phyloP scores from a whole-genome alignment of 2,113 vertebrate genomes.

The Leptobrachium leishanense region DNA sequence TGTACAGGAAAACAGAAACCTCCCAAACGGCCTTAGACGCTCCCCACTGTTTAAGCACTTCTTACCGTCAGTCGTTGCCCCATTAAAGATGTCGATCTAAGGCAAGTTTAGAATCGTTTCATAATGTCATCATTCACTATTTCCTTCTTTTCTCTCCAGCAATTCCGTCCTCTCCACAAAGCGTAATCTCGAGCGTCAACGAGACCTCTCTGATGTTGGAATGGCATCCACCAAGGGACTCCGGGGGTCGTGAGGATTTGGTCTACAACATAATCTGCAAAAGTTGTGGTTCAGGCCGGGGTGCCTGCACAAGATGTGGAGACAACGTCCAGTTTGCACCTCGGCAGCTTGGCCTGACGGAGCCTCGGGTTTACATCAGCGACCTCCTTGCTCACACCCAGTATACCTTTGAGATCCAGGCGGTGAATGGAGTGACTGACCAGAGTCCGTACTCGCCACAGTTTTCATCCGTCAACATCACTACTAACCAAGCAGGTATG shows the following conservation, averaged over 20 bases:
- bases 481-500: conserved; percentile 97
- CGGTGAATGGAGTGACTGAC: conserved; percentile 90
- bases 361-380: conserved; percentile 81
- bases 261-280: conserved; percentile 98
- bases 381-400: conserved; percentile 92
- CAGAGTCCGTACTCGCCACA: conserved; percentile 91
- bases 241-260: conserved; percentile 84
- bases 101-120: too few species aligned
- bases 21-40: too few species aligned
- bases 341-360: conserved; percentile 85
- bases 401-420: conserved; percentile 96
- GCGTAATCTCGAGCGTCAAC: conserved; percentile 90
- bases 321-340: conserved; percentile 92
- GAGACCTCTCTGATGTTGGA: conserved; percentile 90
- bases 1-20: too few species aligned
- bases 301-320: conserved; percentile 87
- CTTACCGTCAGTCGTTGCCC: too few species aligned
- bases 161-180: conserved; percentile 82
- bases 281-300: conserved; percentile 82
- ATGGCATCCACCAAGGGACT: conserved; percentile 80
- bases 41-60: too few species aligned
- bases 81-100: background rate
- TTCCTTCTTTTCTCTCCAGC: conserved; percentile 62
- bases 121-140: background rate
- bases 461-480: conserved; percentile 89